These are phyloP conservation scores for Cotesia chilonis DNA, from an alignment of 1,140 invertebrate species.

Conservation along the genomic window DNA sequence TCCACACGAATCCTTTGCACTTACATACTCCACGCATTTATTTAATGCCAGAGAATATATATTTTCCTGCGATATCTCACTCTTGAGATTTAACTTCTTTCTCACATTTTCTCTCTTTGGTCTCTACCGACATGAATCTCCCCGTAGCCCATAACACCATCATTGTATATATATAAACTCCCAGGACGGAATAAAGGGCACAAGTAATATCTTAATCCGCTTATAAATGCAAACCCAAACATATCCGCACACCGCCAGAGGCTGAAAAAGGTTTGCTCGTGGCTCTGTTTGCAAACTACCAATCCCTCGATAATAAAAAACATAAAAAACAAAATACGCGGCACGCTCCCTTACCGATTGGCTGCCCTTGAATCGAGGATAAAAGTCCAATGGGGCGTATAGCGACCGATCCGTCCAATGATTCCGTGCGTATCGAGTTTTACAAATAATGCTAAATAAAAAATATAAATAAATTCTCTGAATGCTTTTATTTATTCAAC, in stretches of 20 bases:
- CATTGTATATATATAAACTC: background rate
- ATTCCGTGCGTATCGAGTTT: slow-evolving; percentile 8
- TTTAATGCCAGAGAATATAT: too few relatives aligned
- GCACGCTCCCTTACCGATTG: slow-evolving; percentile 19
- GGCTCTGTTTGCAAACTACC: slow-evolving; percentile 37
- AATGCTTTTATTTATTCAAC: too few relatives aligned
- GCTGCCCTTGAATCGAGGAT: slow-evolving; percentile 16
- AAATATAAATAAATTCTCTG: background rate
- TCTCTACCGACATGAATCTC: too few relatives aligned
- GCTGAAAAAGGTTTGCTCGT: slow-evolving; percentile 40
- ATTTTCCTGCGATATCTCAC: background rate
- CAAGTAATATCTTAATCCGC: slow-evolving; percentile 52
- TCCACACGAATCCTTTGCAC: background rate
- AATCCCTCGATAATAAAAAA: slow-evolving; percentile 20
- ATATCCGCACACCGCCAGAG: slow-evolving; percentile 19
- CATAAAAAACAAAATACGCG: slow-evolving; percentile 17
- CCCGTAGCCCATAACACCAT: background rate
- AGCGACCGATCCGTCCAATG: slow-evolving; percentile 7
- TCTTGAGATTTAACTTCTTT: slow-evolving; percentile 20
- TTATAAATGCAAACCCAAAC: slow-evolving; percentile 40
- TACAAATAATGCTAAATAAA: slow-evolving; percentile 5
- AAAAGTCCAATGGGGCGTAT: slow-evolving; percentile 30
- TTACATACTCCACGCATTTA: slow-evolving; percentile 5
- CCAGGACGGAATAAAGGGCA: slow-evolving; percentile 20
- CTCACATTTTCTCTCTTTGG: slow-evolving; percentile 5